Evolutionary conservation across 2,113 vertebrate species (phyloP).

Genomic region (Eupsittula cactorum): DNA sequence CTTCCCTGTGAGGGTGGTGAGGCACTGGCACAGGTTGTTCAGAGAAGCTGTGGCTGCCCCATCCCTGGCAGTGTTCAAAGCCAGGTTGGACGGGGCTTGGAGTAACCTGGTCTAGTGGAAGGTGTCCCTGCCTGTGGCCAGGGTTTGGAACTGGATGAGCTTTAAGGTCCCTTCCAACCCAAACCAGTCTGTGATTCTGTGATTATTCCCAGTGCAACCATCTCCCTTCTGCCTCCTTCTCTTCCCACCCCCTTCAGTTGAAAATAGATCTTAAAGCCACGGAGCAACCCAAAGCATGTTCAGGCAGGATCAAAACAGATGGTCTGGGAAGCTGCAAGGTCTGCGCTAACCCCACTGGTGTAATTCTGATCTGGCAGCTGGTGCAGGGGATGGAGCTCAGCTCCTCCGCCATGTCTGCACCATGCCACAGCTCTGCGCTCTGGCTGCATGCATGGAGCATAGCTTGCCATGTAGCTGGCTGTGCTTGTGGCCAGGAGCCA

Average conservation of each 20-base stretch:
- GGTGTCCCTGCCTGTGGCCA: neutral
- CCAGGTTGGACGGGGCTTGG: neutral
- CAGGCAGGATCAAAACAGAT: neutral
- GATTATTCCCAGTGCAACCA: neutral
- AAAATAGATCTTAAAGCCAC: neutral
- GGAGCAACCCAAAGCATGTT: neutral
- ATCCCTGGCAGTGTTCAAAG: neutral
- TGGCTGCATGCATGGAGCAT: neutral
- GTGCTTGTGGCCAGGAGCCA: neutral
- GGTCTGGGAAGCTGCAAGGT: neutral
- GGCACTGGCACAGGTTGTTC: accelerated
- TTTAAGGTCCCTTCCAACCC: neutral
- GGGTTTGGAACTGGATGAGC: neutral
- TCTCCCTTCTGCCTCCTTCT: neutral
- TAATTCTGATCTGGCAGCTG: neutral
- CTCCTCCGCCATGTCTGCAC: neutral
- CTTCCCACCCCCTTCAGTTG: neutral
- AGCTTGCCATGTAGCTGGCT: neutral
- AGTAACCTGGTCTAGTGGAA: neutral
- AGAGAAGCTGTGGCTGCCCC: neutral
- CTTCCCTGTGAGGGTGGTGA: neutral
- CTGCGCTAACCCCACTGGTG: neutral
- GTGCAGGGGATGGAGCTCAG: accelerated
- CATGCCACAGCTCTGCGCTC: accelerated
- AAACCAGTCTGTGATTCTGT: neutral